These are phyloP conservation scores for Drosophila bifasciata DNA, from an alignment of 1,140 invertebrate species.

Conservation along the genomic window DNA sequence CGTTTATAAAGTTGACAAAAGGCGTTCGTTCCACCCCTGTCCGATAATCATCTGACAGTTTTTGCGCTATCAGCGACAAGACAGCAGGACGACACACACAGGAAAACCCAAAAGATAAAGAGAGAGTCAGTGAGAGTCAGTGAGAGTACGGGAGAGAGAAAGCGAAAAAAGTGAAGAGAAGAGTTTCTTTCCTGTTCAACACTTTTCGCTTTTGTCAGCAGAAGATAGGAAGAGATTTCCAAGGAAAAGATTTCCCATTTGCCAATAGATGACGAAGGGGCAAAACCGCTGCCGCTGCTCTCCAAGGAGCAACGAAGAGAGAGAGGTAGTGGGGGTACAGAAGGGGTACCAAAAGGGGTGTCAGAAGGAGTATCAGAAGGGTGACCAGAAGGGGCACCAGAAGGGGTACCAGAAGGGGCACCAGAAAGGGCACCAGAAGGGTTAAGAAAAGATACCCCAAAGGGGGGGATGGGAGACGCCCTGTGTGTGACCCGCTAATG, in stretches of 20 bases:
- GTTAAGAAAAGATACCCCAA: constrained; percentile 5
- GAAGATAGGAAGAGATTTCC: no score
- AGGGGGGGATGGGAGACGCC: constrained; percentile 49
- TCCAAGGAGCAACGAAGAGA: not conserved
- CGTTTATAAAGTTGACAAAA: constrained; percentile 83
- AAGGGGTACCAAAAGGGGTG: constrained; percentile 2
- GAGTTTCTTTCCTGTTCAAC: constrained; percentile 33
- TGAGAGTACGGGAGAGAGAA: not conserved
- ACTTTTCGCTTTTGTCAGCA: constrained; percentile 58
- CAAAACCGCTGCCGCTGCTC: constrained; percentile 1
- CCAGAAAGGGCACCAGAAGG: constrained; percentile 2
- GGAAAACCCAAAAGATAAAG: not conserved
- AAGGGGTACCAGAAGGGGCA: not conserved
- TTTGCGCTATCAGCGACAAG: constrained; percentile 78
- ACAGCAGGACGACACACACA: constrained; percentile 10
- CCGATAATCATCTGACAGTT: constrained; percentile 80
- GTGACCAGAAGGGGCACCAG: not conserved
- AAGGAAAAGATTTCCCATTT: constrained; percentile 31
- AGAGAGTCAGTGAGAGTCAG: not conserved
- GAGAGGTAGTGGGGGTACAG: no score
- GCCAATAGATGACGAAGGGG: constrained; percentile 46
- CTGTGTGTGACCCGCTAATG: constrained; percentile 53
- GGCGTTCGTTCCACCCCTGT: constrained; percentile 67
- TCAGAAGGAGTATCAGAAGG: no score
- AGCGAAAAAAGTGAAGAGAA: not conserved